Base-by-base conservation (phyloP, 2,888 invertebrate genomes). In the Euplexia lucipara region DNA sequence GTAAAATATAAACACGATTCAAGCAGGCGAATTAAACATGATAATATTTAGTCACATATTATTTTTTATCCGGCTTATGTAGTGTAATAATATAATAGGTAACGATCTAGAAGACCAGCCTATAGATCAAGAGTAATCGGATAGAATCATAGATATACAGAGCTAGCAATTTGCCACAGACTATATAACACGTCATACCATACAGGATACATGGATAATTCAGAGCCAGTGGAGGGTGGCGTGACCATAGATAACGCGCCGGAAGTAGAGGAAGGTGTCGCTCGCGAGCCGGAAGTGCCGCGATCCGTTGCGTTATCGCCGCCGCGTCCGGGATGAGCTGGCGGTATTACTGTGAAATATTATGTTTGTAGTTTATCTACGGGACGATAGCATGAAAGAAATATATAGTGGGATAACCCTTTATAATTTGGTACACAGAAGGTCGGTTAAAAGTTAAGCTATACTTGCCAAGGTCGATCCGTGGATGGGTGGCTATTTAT, bases 221-320 rank as follows among this genome's bases (percentile, higher is more conserved):
- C 70, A 75, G 57, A 64, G 61, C 63, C 68, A 72, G 57, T 63
- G 57, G 71, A 73, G 79, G 78, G 70, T 76, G 69, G 63, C 69
- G 73, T 66, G 73, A 70, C 78, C 82, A 75, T 82, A 85, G 85
- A 86, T 87, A 86, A 79, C 80, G 65, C 30, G 62, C 74, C 82
- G 88, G 87, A 87, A 79, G 83, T 79, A 80, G 83, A 80, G 84
- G 86, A 84, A 88, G 86, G 85, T 86, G 87, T 84, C 84, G 83
- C 82, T 71, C 63, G 79, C 80, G 70, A 71, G 64, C 82, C 86
- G 88, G 89, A 86, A 64, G 83, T 70, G 74, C 62, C 67, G 61
- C 80, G 82, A 81, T 83, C 83, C 83, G 80, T 66, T 85, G 84
- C 86, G 84, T 84, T 88, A 89, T 89, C 89, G 78, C 68, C 51